These are phyloP conservation scores for Rhysida immarginata DNA, from an alignment of 1,140 invertebrate genomes.

Conservation along the genomic window DNA sequence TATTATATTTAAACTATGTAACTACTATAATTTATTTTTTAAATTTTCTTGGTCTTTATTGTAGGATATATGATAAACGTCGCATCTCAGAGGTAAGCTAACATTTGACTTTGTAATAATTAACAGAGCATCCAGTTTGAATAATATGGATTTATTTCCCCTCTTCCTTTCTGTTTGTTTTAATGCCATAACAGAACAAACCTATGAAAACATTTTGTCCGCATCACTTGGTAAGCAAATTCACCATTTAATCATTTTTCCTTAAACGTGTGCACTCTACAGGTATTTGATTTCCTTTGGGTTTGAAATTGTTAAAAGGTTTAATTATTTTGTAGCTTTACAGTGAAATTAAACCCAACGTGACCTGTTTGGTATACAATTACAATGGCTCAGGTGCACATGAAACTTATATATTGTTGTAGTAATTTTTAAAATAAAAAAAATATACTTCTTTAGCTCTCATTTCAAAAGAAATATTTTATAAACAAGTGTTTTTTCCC, in stretches of 20 bases:
- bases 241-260: neutral
- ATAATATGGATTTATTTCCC: too few relatives aligned
- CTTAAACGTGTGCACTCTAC: neutral
- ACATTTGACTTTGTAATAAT: neutral
- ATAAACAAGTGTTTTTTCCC: too few relatives aligned
- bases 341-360: conserved; percentile 34
- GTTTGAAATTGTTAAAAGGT: neutral
- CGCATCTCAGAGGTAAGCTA: conserved; percentile 23
- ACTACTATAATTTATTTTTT: too few relatives aligned
- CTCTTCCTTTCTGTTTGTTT: too few relatives aligned
- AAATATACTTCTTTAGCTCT: too few relatives aligned
- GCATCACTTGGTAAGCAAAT: conserved; percentile 33
- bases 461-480: too few relatives aligned
- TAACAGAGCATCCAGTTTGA: too few relatives aligned
- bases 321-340: conserved; percentile 21
- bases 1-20: too few relatives aligned
- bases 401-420: too few relatives aligned
- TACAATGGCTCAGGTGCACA: conserved; percentile 54
- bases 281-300: neutral
- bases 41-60: conserved; percentile 14
- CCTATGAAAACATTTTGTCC: conserved; percentile 42
- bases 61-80: conserved; percentile 31
- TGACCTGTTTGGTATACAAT: conserved; percentile 81
- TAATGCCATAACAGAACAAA: too few relatives aligned
- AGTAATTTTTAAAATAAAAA: too few relatives aligned